phyloP scores from a whole-genome alignment of 2,888 invertebrate species.

The Luperina testacea region DNA sequence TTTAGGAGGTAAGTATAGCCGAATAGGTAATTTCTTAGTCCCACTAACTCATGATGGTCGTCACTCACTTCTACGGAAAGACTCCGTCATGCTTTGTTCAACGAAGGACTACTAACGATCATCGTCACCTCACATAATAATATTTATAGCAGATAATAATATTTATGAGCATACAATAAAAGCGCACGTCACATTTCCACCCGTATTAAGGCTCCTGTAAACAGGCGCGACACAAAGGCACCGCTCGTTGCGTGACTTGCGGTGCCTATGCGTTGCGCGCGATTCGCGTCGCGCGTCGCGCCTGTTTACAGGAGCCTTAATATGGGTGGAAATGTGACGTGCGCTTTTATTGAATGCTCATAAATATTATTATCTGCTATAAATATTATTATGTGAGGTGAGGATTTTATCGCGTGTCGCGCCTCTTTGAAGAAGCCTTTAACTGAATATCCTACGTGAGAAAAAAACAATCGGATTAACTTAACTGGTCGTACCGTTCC shows the following conservation, averaged over 20 bases:
- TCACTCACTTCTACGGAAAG: too few species aligned
- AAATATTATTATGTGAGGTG: conserved; percentile 11
- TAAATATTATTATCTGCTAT: too few species aligned
- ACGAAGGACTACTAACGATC: neutral
- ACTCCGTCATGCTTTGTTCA: neutral
- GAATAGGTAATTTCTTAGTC: neutral
- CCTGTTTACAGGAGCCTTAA: neutral
- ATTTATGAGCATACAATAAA: conserved; percentile 9
- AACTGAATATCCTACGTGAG: conserved; percentile 1
- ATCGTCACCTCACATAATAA: conserved; percentile 14
- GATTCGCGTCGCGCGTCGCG: neutral
- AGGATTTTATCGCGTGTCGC: neutral
- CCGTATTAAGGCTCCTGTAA: conserved; percentile 9
- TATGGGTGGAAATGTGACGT: conserved; percentile 20
- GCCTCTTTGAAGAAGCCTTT: too few species aligned
- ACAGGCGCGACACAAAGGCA: too few species aligned
- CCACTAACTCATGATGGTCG: neutral
- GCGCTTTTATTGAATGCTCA: neutral
- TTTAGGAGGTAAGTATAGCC: neutral
- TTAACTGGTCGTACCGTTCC: neutral
- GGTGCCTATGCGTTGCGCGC: too few species aligned
- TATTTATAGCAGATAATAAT: conserved; percentile 20
- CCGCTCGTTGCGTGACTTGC: too few species aligned
- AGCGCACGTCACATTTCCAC: conserved; percentile 3
- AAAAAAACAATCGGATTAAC: neutral